A percentile compares a stretch with the other conserved stretches of the same genome.
Conservation (phyloP, 2,797 vertebrate species). For the Phrynocephalus forsythii region DNA sequence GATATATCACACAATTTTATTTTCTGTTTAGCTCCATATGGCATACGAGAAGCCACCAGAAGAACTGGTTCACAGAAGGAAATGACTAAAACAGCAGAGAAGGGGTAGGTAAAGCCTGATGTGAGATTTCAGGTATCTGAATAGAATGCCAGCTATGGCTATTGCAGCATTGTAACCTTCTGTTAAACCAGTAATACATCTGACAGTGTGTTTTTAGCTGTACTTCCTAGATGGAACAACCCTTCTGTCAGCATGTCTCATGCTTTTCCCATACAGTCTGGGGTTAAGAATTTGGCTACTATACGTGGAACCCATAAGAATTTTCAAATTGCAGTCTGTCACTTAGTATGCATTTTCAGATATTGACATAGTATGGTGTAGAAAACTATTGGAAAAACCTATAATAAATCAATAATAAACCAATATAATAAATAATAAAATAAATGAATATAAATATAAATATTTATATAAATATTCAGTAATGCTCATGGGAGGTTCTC, state of each 20-base stretch:
- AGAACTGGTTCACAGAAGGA: constrained; percentile 93
- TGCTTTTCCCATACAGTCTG: constrained; percentile 1
- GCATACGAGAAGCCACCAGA: constrained; percentile 95
- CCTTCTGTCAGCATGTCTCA: neutral
- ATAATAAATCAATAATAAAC: too few species aligned
- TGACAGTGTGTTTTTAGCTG: neutral
- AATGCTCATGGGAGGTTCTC: neutral
- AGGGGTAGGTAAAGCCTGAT: constrained; percentile 80
- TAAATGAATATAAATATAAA: too few species aligned
- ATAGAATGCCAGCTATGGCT: constrained; percentile 9
- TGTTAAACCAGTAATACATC: constrained; percentile 11
- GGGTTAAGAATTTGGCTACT: neutral
- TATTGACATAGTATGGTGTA: neutral
- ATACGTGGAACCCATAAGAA: neutral
- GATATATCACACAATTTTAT: constrained; percentile 3
- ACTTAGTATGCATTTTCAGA: neutral
- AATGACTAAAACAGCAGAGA: constrained; percentile 81
- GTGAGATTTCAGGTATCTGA: neutral
- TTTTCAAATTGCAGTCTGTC: neutral
- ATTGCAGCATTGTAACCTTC: constrained; percentile 20
- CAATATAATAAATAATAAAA: too few species aligned
- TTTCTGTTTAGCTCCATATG: constrained; percentile 89
- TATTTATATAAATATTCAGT: neutral
- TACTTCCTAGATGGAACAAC: constrained; percentile 23
- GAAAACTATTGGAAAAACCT: neutral